Percentiles rank a stretch among this genome's conserved stretches.
phyloP scores from a whole-genome alignment of 2,888 invertebrate genomes.

The Macrophya alboannulata region DNA sequence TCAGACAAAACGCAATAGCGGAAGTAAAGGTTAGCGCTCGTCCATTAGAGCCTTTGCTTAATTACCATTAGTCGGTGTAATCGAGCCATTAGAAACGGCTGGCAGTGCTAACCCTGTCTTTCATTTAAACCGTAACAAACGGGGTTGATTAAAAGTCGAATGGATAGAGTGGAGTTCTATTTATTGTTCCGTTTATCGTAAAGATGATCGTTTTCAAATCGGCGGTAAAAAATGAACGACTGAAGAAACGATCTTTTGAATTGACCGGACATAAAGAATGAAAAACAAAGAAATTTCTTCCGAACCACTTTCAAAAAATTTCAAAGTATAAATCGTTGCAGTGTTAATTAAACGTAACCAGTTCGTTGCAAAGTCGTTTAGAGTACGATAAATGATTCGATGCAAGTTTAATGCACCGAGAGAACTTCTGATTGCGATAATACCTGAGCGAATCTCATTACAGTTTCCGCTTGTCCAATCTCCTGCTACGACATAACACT shows the following conservation, averaged over 20 bases:
- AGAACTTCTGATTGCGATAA: slow-evolving; percentile 38
- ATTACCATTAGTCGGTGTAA: slow-evolving; percentile 55
- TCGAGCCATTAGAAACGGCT: slow-evolving; percentile 52
- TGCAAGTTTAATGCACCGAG: slow-evolving; percentile 37
- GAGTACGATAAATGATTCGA: slow-evolving; percentile 31
- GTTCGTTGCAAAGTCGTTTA: background rate
- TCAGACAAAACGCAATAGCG: slow-evolving; percentile 42
- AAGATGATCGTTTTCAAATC: background rate
- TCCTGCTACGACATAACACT: background rate
- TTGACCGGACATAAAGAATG: background rate
- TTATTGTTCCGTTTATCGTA: background rate
- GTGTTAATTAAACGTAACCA: background rate
- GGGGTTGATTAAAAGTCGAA: slow-evolving; percentile 42
- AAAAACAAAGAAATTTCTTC: background rate
- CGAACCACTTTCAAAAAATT: background rate
- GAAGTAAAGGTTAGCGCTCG: slow-evolving; percentile 46
- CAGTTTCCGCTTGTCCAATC: slow-evolving; percentile 16
- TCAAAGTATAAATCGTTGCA: background rate
- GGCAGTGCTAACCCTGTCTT: slow-evolving; percentile 51
- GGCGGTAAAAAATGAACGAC: background rate
- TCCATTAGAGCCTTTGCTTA: slow-evolving; percentile 52
- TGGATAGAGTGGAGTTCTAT: background rate
- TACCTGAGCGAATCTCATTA: slow-evolving; percentile 46
- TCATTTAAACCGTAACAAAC: slow-evolving; percentile 38
- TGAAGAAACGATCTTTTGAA: background rate